Evolutionary conservation across 2,888 invertebrate genomes (phyloP), one percentile per base, ranked within the genome.

Genomic region (Ditylenchus weischeri): DNA sequence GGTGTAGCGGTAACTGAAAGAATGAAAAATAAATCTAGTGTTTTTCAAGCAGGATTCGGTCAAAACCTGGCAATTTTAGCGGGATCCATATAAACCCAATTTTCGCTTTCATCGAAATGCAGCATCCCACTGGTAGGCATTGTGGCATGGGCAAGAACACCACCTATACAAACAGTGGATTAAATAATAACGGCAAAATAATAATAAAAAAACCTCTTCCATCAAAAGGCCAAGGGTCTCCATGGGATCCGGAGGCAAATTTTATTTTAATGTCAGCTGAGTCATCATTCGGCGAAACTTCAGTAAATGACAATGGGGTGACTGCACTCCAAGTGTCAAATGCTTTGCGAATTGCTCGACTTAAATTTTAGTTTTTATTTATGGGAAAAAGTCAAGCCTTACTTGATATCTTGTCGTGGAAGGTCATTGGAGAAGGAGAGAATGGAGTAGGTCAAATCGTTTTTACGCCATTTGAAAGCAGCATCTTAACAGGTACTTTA

Each of bases 51-150:
- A 4, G 5, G 29, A 29, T 29, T 29, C 5, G 29, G 29, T 29
- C 29, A 29, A 29, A 21, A 74, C 71, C 51, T 71, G 21, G 66
- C 74, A 58, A 80, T 80, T 60, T 80, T 80, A 36, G 60, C 61
- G 21, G 78, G 74, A 60, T 81, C 77, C 70, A 75, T 76, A 62
- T 76, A 80, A 19, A 69, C 70, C 81, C 81, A 81, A 54, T 79
- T 78, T 64, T 81, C 81, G 61, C 76, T 79, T 61, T 81, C 81
- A 59, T 81, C 81, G 63, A 81, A 81, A 71, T 81, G 81, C 49
- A 81, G 74, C 66, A 77, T 66, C n/a, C 81, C 81, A 64, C 73
- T 76, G 65, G 79, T 78, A 10, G 81, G 81, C 77, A 82, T 78
- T 7, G 81, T 82, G 4, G 81, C 81, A 65, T 81, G 81, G 0